Evolutionary conservation across 2,888 invertebrate genomes (phyloP).

Genomic region (Keiferia lycopersicella): DNA sequence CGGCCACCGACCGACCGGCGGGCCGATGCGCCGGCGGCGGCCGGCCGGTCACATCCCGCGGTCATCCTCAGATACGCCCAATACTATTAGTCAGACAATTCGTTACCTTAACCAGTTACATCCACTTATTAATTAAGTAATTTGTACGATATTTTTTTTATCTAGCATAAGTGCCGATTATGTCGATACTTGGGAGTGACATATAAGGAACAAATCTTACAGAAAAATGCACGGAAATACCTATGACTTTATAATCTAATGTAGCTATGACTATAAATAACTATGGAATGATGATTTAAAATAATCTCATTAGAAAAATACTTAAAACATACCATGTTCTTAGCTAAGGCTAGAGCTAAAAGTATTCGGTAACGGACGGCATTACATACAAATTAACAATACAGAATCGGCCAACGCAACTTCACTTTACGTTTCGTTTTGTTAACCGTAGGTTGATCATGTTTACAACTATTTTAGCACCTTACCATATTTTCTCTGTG

Average conservation of each 20-base stretch:
- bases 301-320: conserved; percentile 53
- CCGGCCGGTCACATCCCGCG: neutral
- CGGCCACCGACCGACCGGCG: conserved; percentile 42
- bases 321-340: conserved; percentile 58
- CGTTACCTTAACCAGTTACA: conserved; percentile 39
- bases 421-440: conserved; percentile 52
- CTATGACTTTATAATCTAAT: conserved; percentile 45
- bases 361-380: conserved; percentile 79
- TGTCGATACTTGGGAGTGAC: conserved; percentile 16
- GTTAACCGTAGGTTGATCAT: conserved; percentile 60
- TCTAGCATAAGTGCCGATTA: conserved; percentile 9
- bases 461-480: conserved; percentile 54
- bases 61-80: conserved; percentile 34
- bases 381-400: conserved; percentile 78
- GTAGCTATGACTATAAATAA: conserved; percentile 50
- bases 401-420: conserved; percentile 63
- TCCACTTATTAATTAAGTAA: conserved; percentile 21
- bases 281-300: conserved; percentile 57
- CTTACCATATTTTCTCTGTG: conserved; percentile 62
- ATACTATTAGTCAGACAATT: conserved; percentile 63
- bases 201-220: conserved; percentile 48
- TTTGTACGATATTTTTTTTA: conserved; percentile 21
- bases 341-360: conserved; percentile 66
- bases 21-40: conserved; percentile 41
- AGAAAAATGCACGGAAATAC: conserved; percentile 54